Evolutionary conservation across 30 jellyfish, hydroid and myxozoan genomes (phyloP).

Genomic region (Morbakka virulenta): DNA sequence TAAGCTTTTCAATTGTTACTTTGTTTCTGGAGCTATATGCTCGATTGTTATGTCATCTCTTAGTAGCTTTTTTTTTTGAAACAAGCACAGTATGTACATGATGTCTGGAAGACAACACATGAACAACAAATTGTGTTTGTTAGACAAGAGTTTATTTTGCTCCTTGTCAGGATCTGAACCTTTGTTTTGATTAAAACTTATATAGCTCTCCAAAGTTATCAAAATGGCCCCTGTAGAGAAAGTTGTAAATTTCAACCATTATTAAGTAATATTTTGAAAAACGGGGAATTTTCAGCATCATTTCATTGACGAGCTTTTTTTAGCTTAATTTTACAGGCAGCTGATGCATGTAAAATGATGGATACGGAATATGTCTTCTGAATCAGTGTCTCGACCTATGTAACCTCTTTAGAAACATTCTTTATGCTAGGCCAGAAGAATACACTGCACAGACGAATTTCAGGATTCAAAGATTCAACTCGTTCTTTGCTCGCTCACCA

Average conservation of each 20-base stretch:
- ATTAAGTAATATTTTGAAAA: background rate
- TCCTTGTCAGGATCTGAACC: too few species aligned
- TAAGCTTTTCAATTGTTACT: too few species aligned
- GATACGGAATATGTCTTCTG: slow-evolving; percentile 13
- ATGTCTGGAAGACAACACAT: background rate
- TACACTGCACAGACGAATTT: background rate
- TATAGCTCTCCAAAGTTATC: background rate
- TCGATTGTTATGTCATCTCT: background rate
- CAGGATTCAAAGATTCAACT: background rate
- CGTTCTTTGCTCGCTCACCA: background rate
- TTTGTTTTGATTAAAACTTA: background rate
- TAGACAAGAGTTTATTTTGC: too few species aligned
- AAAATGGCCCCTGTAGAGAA: background rate
- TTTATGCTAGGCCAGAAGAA: background rate
- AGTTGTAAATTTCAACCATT: slow-evolving; percentile 10
- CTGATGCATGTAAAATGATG: slow-evolving; percentile 19
- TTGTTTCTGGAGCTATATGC: too few species aligned
- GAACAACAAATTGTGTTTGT: background rate
- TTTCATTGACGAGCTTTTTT: background rate
- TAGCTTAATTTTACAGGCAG: background rate
- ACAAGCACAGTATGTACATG: background rate
- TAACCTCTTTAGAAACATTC: background rate
- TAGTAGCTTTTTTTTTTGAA: background rate
- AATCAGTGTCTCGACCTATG: slow-evolving; percentile 1
- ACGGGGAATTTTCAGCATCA: background rate